phyloP scores from a whole-genome alignment of 2,113 vertebrate species.

The Ovis canadensis region DNA sequence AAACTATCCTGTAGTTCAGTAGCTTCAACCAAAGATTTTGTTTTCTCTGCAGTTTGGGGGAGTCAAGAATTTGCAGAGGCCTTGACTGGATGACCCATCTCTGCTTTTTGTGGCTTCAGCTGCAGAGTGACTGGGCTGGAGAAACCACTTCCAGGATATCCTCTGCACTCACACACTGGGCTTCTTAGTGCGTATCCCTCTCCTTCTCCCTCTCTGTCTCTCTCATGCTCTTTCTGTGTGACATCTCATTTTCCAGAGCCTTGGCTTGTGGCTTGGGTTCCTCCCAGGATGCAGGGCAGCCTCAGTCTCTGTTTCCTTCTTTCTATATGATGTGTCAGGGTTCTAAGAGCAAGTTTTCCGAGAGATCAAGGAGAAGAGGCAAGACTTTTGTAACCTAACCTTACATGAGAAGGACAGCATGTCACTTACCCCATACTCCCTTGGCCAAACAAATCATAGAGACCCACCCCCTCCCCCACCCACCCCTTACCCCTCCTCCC shows the following conservation, averaged over 20 bases:
- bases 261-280: background rate
- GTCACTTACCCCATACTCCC: background rate
- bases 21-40: background rate
- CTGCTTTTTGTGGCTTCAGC: background rate
- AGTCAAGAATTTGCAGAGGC: background rate
- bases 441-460: background rate
- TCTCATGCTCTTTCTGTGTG: background rate
- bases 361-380: background rate
- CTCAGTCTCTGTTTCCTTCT: background rate
- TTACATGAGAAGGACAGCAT: accelerated
- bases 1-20: background rate
- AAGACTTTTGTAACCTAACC: background rate
- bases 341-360: background rate
- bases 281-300: background rate
- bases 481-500: accelerated
- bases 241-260: background rate
- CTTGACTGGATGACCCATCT: background rate
- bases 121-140: accelerated
- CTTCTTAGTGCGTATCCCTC: background rate
- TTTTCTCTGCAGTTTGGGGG: background rate
- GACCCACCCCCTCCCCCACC: too few species aligned
- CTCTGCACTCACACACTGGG: background rate
- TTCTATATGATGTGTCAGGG: background rate
- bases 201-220: background rate
- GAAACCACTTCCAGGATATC: background rate